Conservation (phyloP, 2,113 vertebrate species). For the Larimichthys polyactis region DNA sequence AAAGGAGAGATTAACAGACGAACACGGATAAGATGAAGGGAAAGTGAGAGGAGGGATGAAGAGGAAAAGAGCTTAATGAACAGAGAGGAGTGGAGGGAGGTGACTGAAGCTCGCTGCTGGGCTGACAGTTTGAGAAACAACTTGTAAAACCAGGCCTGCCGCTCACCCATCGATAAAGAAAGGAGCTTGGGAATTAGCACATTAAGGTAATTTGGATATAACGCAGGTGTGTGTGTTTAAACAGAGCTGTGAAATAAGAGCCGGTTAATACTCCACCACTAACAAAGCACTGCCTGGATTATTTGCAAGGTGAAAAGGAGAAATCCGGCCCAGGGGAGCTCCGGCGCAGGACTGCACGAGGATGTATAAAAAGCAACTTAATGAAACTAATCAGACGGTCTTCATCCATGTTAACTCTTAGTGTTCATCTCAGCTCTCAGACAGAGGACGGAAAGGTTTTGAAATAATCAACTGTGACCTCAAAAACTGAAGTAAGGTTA, state of each 20-base stretch:
- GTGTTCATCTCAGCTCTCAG: not conserved
- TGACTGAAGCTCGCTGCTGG: slow-evolving; percentile 27
- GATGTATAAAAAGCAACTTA: slow-evolving; percentile 35
- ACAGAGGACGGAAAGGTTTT: not conserved
- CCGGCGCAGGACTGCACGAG: not conserved
- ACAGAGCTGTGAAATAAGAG: slow-evolving; percentile 52
- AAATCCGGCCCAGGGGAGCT: slow-evolving; percentile 29
- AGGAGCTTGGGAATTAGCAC: slow-evolving; percentile 11
- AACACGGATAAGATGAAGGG: slow-evolving; percentile 57
- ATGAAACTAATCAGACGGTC: not conserved
- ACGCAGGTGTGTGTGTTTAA: slow-evolving; percentile 30
- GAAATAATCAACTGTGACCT: slow-evolving; percentile 7
- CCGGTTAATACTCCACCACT: slow-evolving; percentile 17
- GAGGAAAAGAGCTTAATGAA: slow-evolving; percentile 50
- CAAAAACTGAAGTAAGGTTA: not conserved
- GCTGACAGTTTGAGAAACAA: slow-evolving; percentile 42
- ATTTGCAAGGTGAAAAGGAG: slow-evolving; percentile 44
- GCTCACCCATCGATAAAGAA: not conserved
- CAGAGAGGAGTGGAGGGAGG: slow-evolving; percentile 26
- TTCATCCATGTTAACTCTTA: not conserved
- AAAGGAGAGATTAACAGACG: slow-evolving; percentile 65
- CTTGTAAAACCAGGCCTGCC: slow-evolving; percentile 9
- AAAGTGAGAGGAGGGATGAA: not conserved
- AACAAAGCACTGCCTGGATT: slow-evolving; percentile 17
- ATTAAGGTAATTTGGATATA: slow-evolving; percentile 6